phyloP scores from a whole-genome alignment of 2,888 invertebrate genomes.

The Hypselothyrea guttata region DNA sequence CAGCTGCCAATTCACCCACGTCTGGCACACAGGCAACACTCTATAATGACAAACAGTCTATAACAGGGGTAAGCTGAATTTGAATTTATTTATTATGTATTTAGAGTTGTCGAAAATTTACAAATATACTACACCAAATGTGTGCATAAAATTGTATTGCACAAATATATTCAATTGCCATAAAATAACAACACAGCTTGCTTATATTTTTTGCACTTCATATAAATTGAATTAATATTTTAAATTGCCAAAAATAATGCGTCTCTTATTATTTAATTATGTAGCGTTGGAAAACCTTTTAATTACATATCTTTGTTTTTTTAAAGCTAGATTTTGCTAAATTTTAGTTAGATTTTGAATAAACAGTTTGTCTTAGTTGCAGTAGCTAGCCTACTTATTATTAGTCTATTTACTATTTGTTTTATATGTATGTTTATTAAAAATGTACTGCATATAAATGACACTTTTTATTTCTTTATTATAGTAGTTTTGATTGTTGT shows the following conservation, averaged over 20 bases:
- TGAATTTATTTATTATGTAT: constrained; percentile 15
- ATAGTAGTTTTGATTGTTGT: constrained; percentile 8
- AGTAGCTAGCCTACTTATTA: constrained; percentile 6
- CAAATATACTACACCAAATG: constrained; percentile 3
- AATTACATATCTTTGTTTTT: too few relatives aligned
- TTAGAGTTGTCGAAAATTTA: neutral
- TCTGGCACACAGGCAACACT: constrained; percentile 83
- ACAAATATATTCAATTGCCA: too few relatives aligned
- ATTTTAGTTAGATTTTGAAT: too few relatives aligned
- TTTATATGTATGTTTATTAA: constrained; percentile 5
- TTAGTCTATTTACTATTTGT: constrained; percentile 1
- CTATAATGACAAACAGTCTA: constrained; percentile 98
- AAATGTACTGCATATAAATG: constrained; percentile 27
- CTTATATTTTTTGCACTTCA: too few relatives aligned
- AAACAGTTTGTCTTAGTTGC: too few relatives aligned
- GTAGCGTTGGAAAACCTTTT: too few relatives aligned
- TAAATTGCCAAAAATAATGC: too few relatives aligned
- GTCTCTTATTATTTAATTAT: too few relatives aligned
- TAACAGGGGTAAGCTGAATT: constrained; percentile 96
- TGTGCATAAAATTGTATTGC: too few relatives aligned
- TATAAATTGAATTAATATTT: constrained; percentile 31
- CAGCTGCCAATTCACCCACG: constrained; percentile 84
- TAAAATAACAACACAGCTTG: too few relatives aligned
- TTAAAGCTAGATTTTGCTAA: too few relatives aligned
- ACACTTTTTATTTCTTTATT: constrained; percentile 20